phyloP scores from a whole-genome alignment of 2,888 invertebrate species.

The Hydriomena furcata region DNA sequence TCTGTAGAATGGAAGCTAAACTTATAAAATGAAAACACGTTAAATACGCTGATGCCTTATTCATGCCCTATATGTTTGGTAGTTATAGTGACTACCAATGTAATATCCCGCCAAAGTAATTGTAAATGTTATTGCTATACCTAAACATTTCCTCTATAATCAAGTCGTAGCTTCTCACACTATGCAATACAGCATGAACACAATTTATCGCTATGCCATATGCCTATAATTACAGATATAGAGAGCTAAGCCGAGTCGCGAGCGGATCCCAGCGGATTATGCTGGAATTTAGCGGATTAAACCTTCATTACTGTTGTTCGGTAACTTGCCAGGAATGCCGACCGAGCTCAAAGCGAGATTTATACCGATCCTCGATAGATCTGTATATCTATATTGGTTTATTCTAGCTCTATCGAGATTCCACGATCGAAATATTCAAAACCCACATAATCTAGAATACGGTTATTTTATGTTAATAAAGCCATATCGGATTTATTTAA shows the following conservation, averaged over 20 bases:
- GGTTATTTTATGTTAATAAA: slow-evolving; percentile 64
- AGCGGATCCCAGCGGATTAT: slow-evolving; percentile 56
- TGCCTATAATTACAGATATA: slow-evolving; percentile 45
- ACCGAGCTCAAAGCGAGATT: slow-evolving; percentile 64
- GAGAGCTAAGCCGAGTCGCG: slow-evolving; percentile 50
- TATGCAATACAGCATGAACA: slow-evolving; percentile 1
- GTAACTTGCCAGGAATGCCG: slow-evolving; percentile 66
- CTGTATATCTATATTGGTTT: slow-evolving; percentile 27
- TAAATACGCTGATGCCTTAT: too few relatives aligned
- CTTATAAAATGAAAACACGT: too few relatives aligned
- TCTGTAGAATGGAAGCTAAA: too few relatives aligned
- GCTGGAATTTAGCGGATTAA: slow-evolving; percentile 67
- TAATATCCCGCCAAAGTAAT: too few relatives aligned
- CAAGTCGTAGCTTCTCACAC: background rate
- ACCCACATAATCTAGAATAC: slow-evolving; percentile 56
- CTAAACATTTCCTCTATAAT: too few relatives aligned
- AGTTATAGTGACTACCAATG: too few relatives aligned
- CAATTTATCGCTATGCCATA: slow-evolving; percentile 14
- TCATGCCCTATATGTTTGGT: too few relatives aligned
- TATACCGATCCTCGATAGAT: slow-evolving; percentile 42
- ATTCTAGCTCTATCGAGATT: slow-evolving; percentile 42
- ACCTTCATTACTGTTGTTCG: slow-evolving; percentile 73
- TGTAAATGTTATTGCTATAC: too few relatives aligned
- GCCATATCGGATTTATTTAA: slow-evolving; percentile 37
- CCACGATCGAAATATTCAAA: slow-evolving; percentile 58